Percentiles rank a stretch among this genome's conserved stretches.
Evolutionary conservation across 2,888 invertebrate species (phyloP).

Genomic region (Caenorhabditis sp.): DNA sequence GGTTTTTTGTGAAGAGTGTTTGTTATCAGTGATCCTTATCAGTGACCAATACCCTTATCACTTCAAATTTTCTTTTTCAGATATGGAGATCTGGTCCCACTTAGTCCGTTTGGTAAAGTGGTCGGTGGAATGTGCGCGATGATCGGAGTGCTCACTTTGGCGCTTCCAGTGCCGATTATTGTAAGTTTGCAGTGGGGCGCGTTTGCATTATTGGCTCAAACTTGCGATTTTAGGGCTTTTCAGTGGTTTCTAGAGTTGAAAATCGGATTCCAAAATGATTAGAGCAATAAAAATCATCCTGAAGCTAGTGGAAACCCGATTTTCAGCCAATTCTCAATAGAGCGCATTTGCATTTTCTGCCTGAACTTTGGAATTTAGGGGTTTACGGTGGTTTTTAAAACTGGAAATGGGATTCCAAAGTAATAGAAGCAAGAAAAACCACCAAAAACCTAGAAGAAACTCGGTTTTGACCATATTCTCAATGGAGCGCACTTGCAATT

Average conservation of each 20-base stretch:
- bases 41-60: background rate
- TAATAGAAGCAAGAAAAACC: too few relatives aligned
- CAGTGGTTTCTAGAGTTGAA: too few relatives aligned
- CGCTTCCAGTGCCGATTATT: constrained; percentile 85
- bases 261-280: too few relatives aligned
- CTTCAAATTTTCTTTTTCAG: constrained; percentile 55
- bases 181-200: constrained; percentile 69
- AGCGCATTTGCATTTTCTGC: background rate
- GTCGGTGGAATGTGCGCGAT: constrained; percentile 84
- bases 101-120: constrained; percentile 83
- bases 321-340: background rate
- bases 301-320: too few relatives aligned
- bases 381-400: too few relatives aligned
- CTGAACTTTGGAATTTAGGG: too few relatives aligned
- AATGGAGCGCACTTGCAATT: too few relatives aligned
- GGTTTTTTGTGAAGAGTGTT: background rate
- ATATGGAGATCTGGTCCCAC: constrained; percentile 84
- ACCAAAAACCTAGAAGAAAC: too few relatives aligned
- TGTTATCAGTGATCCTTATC: background rate
- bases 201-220: background rate
- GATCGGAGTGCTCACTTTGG: constrained; percentile 84
- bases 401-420: too few relatives aligned
- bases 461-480: too few relatives aligned
- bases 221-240: too few relatives aligned
- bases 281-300: too few relatives aligned